Conservation (phyloP, 2,888 invertebrate genomes). For the Sialis fuliginosa region DNA sequence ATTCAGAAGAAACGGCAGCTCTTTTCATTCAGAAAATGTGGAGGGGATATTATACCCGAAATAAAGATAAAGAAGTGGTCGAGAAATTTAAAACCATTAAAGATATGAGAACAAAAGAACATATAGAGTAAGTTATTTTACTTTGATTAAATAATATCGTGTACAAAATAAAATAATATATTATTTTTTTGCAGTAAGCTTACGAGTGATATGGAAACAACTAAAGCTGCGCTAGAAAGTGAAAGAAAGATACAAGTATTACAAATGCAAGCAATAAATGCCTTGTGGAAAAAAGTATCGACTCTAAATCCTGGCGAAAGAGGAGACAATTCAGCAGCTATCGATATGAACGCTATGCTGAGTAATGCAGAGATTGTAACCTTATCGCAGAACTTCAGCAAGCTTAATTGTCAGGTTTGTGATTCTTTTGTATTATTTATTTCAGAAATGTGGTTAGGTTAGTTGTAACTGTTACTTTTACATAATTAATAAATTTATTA, state of each 20-base stretch:
- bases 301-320: slow-evolving; percentile 34
- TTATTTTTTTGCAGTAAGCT: slow-evolving; percentile 38
- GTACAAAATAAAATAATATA: background rate
- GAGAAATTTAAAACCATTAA: slow-evolving; percentile 48
- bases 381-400: slow-evolving; percentile 56
- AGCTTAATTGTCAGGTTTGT: slow-evolving; percentile 51
- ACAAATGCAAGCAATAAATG: slow-evolving; percentile 82
- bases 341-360: slow-evolving; percentile 17
- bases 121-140: slow-evolving; percentile 53
- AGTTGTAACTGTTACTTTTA: background rate
- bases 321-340: slow-evolving; percentile 12
- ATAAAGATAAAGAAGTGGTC: slow-evolving; percentile 47
- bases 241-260: slow-evolving; percentile 71
- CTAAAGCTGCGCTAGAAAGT: slow-evolving; percentile 67
- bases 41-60: slow-evolving; percentile 67
- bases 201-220: slow-evolving; percentile 68
- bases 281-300: slow-evolving; percentile 74
- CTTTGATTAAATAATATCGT: background rate
- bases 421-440: background rate
- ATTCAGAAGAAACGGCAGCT: slow-evolving; percentile 31
- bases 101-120: slow-evolving; percentile 60
- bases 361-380: slow-evolving; percentile 47
- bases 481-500: slow-evolving; percentile 17
- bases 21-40: slow-evolving; percentile 72
- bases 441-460: too few species aligned